These are phyloP conservation scores for fruit fly (Drosophila melanogaster) DNA, from an alignment of 1,140 invertebrate genomes.

Conservation along the genomic window Release_6_plus_ISO1_MT NC_004354.4:9172001-9172500, in stretches of 20 bases:
- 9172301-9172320: conserved; percentile 81
- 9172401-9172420: conserved; percentile 78
- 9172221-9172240: conserved; percentile 46
- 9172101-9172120: conserved; percentile 66
- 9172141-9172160: conserved; percentile 43
- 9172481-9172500: neutral
- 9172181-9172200: conserved; percentile 63
- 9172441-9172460: conserved; percentile 8
- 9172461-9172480: conserved; percentile 10
- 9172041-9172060: conserved; percentile 58
- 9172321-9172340: conserved; percentile 66
- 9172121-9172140: conserved; percentile 18
- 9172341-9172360: conserved; percentile 47
- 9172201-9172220: conserved; percentile 53
- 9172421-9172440: conserved; percentile 39
- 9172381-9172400: conserved; percentile 77
- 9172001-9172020: conserved; percentile 47
- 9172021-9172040: conserved; percentile 43
- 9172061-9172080: conserved; percentile 35
- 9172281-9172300: conserved; percentile 80
- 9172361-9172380: conserved; percentile 53
- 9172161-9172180: conserved; percentile 34
- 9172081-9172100: conserved; percentile 50
- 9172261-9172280: conserved; percentile 50
- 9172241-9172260: conserved; percentile 45